These are phyloP conservation scores for Aricia agestis DNA, from an alignment of 1,140 invertebrate genomes.

Conservation along the genomic window DNA sequence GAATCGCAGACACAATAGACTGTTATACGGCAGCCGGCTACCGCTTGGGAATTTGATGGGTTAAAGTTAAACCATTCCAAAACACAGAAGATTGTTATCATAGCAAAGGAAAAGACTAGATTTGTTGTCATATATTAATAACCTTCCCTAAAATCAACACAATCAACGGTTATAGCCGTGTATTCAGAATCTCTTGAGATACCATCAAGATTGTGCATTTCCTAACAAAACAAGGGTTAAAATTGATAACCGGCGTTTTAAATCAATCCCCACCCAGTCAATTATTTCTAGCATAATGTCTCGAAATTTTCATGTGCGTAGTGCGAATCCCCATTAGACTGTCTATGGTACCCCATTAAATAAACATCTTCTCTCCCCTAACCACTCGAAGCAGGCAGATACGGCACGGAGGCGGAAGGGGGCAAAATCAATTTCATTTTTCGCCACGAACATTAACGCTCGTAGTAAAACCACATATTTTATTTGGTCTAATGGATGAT, in stretches of 20 bases:
- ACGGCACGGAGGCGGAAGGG: conserved; percentile 68
- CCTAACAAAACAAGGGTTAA: conserved; percentile 1
- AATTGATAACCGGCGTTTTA: conserved; percentile 3
- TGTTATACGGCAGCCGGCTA: no score
- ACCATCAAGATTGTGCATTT: neutral
- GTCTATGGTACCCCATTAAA: conserved; percentile 71
- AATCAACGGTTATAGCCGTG: neutral
- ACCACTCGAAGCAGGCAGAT: conserved; percentile 62
- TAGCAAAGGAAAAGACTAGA: no score
- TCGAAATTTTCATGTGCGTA: conserved; percentile 46
- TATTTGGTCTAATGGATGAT: conserved; percentile 17
- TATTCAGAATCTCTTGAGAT: neutral
- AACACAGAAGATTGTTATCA: no score
- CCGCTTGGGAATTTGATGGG: no score
- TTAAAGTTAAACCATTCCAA: no score
- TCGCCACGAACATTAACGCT: conserved; percentile 70
- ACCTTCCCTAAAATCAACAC: no score
- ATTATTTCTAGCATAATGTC: conserved; percentile 19
- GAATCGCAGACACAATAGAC: no score
- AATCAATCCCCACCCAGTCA: conserved; percentile 22
- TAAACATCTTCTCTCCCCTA: conserved; percentile 70
- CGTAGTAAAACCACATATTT: conserved; percentile 44
- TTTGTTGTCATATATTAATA: no score
- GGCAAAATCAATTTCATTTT: conserved; percentile 74
- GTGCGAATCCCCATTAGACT: conserved; percentile 64